Conservation (phyloP, 2,888 invertebrate genomes). For the Cerastoderma edule region DNA sequence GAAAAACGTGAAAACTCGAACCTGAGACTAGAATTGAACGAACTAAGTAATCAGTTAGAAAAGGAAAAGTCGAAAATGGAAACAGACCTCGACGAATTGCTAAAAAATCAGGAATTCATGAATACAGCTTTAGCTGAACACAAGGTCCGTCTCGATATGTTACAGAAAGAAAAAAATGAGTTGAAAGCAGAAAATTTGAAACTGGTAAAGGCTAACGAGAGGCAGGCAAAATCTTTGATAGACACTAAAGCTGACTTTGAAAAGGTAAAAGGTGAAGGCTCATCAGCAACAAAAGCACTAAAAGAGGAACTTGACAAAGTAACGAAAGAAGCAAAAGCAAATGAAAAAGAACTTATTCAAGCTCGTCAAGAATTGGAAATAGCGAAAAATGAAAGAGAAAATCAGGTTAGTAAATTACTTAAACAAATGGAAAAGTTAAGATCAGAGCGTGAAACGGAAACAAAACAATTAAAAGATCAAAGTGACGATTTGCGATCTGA, state of each 20-base stretch:
- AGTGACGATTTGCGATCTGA: slow-evolving; percentile 52
- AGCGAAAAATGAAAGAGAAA: slow-evolving; percentile 57
- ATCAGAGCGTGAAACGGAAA: slow-evolving; percentile 51
- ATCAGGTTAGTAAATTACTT: slow-evolving; percentile 53
- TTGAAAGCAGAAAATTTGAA: slow-evolving; percentile 52
- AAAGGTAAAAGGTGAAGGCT: slow-evolving; percentile 32
- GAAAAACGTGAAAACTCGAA: slow-evolving; percentile 42
- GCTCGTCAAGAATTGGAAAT: slow-evolving; percentile 54
- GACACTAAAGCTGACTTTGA: slow-evolving; percentile 46
- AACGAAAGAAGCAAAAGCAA: slow-evolving; percentile 41
- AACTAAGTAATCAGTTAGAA: slow-evolving; percentile 32
- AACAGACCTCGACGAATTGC: slow-evolving; percentile 53
- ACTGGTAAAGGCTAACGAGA: slow-evolving; percentile 58
- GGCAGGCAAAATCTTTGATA: slow-evolving; percentile 53
- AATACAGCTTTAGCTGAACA: slow-evolving; percentile 58
- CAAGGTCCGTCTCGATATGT: slow-evolving; percentile 55
- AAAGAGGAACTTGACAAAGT: slow-evolving; percentile 37
- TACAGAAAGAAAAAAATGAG: slow-evolving; percentile 55
- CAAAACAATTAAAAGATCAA: slow-evolving; percentile 54
- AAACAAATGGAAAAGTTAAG: slow-evolving; percentile 52
- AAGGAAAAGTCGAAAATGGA: slow-evolving; percentile 50
- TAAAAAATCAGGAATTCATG: slow-evolving; percentile 63
- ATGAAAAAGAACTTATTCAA: slow-evolving; percentile 48
- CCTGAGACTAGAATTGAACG: slow-evolving; percentile 49
- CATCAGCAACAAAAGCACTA: slow-evolving; percentile 31